Evolutionary conservation across 2,888 invertebrate species (phyloP).

Genomic region (Acrobasis repandana): DNA sequence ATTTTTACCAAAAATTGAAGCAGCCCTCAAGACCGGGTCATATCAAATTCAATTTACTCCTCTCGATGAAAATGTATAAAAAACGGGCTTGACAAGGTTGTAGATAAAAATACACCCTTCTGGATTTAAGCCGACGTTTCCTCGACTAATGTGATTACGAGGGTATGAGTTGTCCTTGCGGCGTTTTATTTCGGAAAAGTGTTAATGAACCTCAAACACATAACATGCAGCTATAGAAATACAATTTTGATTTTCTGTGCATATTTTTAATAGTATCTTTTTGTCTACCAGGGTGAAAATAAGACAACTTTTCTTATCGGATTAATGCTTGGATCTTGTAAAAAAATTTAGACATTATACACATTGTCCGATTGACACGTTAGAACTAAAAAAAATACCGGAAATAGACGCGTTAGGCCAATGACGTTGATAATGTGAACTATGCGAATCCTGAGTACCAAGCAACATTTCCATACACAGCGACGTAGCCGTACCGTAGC

Average conservation of each 20-base stretch:
- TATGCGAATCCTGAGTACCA: no score
- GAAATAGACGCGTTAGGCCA: no score
- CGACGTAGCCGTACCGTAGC: no score
- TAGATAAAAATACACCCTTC: conserved; percentile 5
- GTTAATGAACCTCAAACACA: conserved; percentile 50
- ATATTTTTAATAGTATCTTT: neutral
- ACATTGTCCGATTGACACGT: no score
- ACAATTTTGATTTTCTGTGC: neutral
- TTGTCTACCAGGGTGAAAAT: no score
- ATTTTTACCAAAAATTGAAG: neutral
- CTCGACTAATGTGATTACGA: conserved; percentile 49
- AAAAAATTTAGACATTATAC: no score
- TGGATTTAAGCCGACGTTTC: conserved; percentile 17
- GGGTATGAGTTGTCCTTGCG: conserved; percentile 39
- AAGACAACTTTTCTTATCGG: no score
- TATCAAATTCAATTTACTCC: conserved; percentile 16
- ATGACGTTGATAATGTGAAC: no score
- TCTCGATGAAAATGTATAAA: conserved; percentile 17
- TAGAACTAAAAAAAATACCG: no score
- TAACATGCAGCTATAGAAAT: conserved; percentile 26
- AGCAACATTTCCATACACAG: no score
- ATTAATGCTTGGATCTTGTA: no score
- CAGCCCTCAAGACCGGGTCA: neutral
- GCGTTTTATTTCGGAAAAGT: conserved; percentile 48
- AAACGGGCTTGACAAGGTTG: conserved; percentile 3